Evolutionary conservation across 2,797 vertebrate species (phyloP).

Genomic region (Fistularia tabacaria): DNA sequence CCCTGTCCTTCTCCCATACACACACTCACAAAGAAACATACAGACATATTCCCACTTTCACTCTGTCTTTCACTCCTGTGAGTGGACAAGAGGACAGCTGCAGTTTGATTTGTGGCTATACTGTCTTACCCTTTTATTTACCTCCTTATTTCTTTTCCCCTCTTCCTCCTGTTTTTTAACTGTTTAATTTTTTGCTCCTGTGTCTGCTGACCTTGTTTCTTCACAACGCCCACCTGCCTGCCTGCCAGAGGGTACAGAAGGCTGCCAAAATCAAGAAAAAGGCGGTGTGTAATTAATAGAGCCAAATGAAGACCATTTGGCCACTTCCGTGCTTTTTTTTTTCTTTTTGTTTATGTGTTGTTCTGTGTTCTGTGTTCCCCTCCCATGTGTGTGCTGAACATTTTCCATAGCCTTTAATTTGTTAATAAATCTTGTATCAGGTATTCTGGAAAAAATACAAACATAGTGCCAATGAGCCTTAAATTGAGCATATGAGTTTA

Average conservation of each 20-base stretch:
- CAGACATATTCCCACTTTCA: conserved; percentile 2
- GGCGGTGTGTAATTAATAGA: conserved; percentile 90
- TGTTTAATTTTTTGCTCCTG: conserved; percentile 44
- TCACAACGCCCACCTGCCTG: conserved; percentile 65
- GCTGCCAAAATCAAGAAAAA: conserved; percentile 99
- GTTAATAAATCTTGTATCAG: conserved; percentile 4
- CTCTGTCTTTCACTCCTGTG: conserved; percentile 22
- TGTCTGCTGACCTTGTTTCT: conserved; percentile 67
- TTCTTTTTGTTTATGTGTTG: conserved; percentile 40
- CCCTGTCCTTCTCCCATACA: conserved; percentile 8
- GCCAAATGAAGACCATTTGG: conserved; percentile 47
- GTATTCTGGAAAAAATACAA: not conserved
- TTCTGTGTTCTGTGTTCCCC: conserved; percentile 17
- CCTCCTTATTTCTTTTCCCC: conserved; percentile 69
- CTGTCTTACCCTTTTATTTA: conserved; percentile 69
- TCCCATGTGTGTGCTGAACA: conserved; percentile 30
- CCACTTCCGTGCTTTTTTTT: conserved; percentile 37
- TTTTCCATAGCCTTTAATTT: conserved; percentile 18
- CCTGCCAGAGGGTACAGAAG: conserved; percentile 98
- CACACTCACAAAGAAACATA: conserved; percentile 28
- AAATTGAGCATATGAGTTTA: too few species aligned
- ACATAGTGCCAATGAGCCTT: too few species aligned
- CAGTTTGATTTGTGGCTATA: conserved; percentile 64
- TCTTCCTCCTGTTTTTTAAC: conserved; percentile 64
- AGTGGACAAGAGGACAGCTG: conserved; percentile 50